Evolutionary conservation across 2,888 invertebrate species (phyloP), one percentile per base, ranked within the genome.

Genomic region (Boloria selene): DNA sequence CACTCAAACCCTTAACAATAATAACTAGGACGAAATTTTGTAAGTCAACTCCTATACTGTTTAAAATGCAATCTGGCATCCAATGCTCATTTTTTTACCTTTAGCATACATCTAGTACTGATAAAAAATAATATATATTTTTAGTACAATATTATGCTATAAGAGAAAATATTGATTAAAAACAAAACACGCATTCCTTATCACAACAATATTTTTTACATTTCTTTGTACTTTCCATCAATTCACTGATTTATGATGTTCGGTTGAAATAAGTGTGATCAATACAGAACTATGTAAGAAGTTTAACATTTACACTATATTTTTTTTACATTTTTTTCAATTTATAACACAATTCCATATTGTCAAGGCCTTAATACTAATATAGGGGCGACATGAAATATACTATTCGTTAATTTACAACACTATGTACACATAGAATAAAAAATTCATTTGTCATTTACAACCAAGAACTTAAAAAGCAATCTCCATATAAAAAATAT

Each of bases 281-380:
- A 69, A 68, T 73, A 72, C 65, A 72, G 64, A 73, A 68, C 65
- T 68, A 73, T 67, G 68, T 69, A 71, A 69, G 66, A 72, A 66
- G 55, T 70, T 71, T 67, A 70, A 68, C 60, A 67, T 73, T 72
- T 76, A 66, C 68, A 70, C 68, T 61, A 68, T 79, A 84, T 86
- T 87, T 87, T 87, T 87, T 83, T 79, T 75, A 77, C 78, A 84
- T 85, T 87, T 83, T 77, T 75, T 71, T 51, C 72, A 79, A 82
- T 84, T 87, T 83, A 84, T 79, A 77, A 82, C 84, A 82, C 84
- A 88, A 87, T 87, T 87, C 84, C 86, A 83, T 87, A 87, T 84
- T 84, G 84, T 88, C 84, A 76, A 83, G 70, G 79, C 77, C 74
- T 76, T 78, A 73, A 70, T 68, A 67, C 70, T 77, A 70, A 65